A percentile compares a stretch with the other conserved stretches of the same genome.
These are phyloP conservation scores for Stegostoma tigrinum DNA, from an alignment of 2,113 vertebrate species.

Conservation along the genomic window DNA sequence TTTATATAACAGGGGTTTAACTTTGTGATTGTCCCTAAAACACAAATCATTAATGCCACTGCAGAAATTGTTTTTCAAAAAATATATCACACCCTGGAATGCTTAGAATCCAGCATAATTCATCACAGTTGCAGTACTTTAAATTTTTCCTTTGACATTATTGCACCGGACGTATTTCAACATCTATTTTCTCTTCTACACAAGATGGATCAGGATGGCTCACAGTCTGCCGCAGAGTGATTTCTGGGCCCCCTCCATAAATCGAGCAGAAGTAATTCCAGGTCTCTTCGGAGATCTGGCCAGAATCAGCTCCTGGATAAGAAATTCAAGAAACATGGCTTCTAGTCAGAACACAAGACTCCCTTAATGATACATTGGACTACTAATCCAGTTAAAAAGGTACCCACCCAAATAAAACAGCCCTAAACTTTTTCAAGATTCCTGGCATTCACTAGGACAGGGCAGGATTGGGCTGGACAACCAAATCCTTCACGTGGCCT, in stretches of 20 bases:
- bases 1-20: constrained; percentile 8
- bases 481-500: neutral
- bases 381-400: neutral
- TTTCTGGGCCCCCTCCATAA: constrained; percentile 85
- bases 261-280: constrained; percentile 94
- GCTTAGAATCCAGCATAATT: constrained; percentile 62
- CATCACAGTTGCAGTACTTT: constrained; percentile 49
- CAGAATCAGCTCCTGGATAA: constrained; percentile 83
- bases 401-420: neutral
- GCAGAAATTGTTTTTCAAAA: constrained; percentile 45
- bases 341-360: neutral
- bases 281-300: constrained; percentile 96
- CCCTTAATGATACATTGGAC: neutral
- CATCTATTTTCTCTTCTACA: constrained; percentile 89
- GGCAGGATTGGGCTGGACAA: neutral
- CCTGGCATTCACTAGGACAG: neutral
- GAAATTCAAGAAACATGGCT: neutral
- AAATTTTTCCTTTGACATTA: constrained; percentile 51
- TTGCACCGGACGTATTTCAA: constrained; percentile 78
- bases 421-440: neutral
- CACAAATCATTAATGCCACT: constrained; percentile 16
- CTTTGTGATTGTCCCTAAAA: constrained; percentile 33
- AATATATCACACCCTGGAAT: constrained; percentile 54
- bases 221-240: constrained; percentile 78
- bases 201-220: constrained; percentile 70